phyloP scores from a whole-genome alignment of 2,888 invertebrate species.

The Lasioglossum malachurum region DNA sequence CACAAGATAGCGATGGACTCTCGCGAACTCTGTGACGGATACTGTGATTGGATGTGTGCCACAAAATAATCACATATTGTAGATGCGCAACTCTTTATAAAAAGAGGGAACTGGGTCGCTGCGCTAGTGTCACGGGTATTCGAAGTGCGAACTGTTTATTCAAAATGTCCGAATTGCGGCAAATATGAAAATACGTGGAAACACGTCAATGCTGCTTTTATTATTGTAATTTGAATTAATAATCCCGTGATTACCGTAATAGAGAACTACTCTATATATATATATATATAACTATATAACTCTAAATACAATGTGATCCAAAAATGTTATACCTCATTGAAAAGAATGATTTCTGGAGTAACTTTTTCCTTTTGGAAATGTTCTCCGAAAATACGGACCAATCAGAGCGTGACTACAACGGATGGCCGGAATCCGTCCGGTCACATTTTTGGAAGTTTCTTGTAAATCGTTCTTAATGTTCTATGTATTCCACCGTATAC shows the following conservation, averaged over 20 bases:
- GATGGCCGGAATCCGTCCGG: not conserved
- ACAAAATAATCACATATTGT: not conserved
- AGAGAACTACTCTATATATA: no score
- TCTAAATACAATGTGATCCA: not conserved
- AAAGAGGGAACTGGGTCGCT: no score
- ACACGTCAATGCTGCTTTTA: not conserved
- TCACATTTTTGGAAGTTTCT: not conserved
- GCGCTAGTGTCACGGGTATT: not conserved
- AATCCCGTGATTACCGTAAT: not conserved
- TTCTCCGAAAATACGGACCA: not conserved
- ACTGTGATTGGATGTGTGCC: conserved; percentile 28
- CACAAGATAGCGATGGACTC: conserved; percentile 40
- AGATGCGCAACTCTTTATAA: conserved; percentile 11
- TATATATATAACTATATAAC: no score
- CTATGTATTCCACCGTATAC: not conserved
- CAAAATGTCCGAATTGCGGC: not conserved
- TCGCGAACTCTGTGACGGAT: conserved; percentile 26
- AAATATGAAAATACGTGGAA: not conserved
- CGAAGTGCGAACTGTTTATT: not conserved
- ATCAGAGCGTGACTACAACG: not conserved
- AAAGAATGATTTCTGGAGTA: not conserved
- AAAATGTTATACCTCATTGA: not conserved
- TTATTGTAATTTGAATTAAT: not conserved
- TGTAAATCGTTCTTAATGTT: not conserved
- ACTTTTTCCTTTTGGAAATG: not conserved